A percentile compares a stretch with the other conserved stretches of the same genome.
These are phyloP conservation scores for Hydrochoerus hydrochaeris DNA, from an alignment of 2,113 vertebrate species.

Conservation along the genomic window DNA sequence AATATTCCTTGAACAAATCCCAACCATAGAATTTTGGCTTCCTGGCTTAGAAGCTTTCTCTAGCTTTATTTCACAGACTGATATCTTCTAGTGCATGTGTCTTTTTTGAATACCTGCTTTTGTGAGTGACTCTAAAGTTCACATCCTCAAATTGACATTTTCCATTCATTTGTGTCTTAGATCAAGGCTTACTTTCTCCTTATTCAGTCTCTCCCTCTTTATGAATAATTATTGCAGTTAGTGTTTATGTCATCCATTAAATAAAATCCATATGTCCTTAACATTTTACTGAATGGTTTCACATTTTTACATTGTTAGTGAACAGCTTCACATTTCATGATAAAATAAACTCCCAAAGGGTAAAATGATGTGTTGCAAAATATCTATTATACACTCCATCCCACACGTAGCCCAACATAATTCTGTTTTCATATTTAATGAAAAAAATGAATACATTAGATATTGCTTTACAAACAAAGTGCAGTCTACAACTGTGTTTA, in stretches of 20 bases:
- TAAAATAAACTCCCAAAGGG: constrained; percentile 7
- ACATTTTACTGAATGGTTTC: constrained; percentile 20
- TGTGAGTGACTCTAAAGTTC: background rate
- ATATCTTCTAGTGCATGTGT: background rate
- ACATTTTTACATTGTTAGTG: background rate
- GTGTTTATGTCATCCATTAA: constrained; percentile 38
- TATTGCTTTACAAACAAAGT: constrained; percentile 31
- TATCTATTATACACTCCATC: background rate
- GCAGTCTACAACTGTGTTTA: background rate
- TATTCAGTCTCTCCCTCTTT: background rate
- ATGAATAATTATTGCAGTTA: constrained; percentile 16
- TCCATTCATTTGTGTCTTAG: background rate
- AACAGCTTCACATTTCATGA: background rate
- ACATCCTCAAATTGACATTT: background rate
- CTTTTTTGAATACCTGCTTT: background rate
- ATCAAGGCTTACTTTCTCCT: background rate
- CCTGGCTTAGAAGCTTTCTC: background rate
- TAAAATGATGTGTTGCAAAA: background rate
- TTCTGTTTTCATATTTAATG: constrained; percentile 2
- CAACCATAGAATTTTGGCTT: background rate
- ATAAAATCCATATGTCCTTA: background rate
- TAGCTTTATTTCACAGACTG: background rate
- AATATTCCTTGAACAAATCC: background rate
- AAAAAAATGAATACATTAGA: constrained; percentile 1
- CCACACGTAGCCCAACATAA: background rate